Evolutionary conservation across 2,797 vertebrate genomes (phyloP), one percentile per base, ranked within the genome.

Genomic region (Enteromius radiatus): DNA sequence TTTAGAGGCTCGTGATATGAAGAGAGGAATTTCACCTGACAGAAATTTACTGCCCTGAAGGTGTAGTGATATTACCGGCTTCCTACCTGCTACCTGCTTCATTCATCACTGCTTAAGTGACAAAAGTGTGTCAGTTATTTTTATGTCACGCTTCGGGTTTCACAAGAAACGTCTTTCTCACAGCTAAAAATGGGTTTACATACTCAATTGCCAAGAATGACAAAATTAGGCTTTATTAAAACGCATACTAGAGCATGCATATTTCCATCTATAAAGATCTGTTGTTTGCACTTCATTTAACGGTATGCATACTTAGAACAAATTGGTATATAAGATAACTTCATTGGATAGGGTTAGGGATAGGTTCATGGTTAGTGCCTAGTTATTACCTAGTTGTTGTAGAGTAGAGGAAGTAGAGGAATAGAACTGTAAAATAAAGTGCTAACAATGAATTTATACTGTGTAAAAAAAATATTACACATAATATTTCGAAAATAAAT

Each of bases 11-110:
- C 69, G 47, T 75, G 78, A 88, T 81, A 56, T 79, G 45, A 86
- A 70, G 65, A 68, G 52, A 63, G 56, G 54, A 79, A 76, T 85
- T 74, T 71, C 74, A 80, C 38, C 82, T 71, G 80, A 83, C 83
- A 84, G 80, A 64, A 61, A 83, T 84, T 74, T 71, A 82, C 84
- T 80, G 54, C 73, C 77, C 85, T 78, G 6, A 84, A 65, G 80
- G 63, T 67, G 31, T 31, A 19, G 59, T 6, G 31, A 54, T 49
- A 65, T 67, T 78, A 26, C 4, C 6, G 31, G 45, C 14, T 52
- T 54, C 76, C 33, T 28, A 70, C 59, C 33, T 65, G 2, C 59
- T 0, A 1, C 45, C 33, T 64, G 61, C 61, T 65, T 78, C 41
- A 9, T 15, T 64, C 59, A 15, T 31, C 76, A 64, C 31, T 31